Base-by-base conservation (phyloP, 35 echinoderm and acorn worm species). In the Holothuria glaberrima region DNA sequence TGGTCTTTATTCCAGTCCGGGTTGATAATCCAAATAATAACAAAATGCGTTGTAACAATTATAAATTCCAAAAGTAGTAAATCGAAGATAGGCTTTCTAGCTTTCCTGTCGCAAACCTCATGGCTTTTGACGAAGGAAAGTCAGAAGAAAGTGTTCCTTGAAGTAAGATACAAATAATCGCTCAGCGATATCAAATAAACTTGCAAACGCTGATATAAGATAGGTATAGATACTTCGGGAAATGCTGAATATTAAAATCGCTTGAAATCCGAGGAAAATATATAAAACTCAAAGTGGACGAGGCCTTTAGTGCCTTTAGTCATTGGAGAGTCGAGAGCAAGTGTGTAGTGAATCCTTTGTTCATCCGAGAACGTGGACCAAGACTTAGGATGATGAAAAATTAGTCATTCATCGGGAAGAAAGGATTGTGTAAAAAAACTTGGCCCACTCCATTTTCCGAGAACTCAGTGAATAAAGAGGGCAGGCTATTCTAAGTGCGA, bases 21-120 rank as follows among this genome's bases (percentile, higher is more conserved):
- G 21, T 59, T 21, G 58, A 21, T 59, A 59, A 59, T 59, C 58
- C 58, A 59, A 21, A 59, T 59, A 59, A 59, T 59, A 59, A 59
- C 58, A 59, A 59, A 59, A 59, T 59, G 12, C 21, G 58, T 59
- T 59, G 58, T 59, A 59, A 59, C 58, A 59, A 59, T 13, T 59
- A 59, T 59, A 59, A 59, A 59, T 59, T 59, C 58, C 58, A 59
- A 59, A 59, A 59, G 58, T 59, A 59, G n/a, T n/a, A n/a, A n/a
- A n/a, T n/a, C n/a, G n/a, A n/a, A n/a, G n/a, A n/a, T n/a, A n/a
- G n/a, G n/a, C n/a, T n/a, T n/a, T n/a, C n/a, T n/a, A n/a, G n/a
- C n/a, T n/a, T n/a, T n/a, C n/a, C n/a, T n/a, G n/a, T n/a, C n/a
- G n/a, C n/a, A n/a, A n/a, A n/a, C n/a, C n/a, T n/a, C 21, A 21